phyloP scores from a whole-genome alignment of 2,113 vertebrate genomes.

The Gnathonemus longibarbis region DNA sequence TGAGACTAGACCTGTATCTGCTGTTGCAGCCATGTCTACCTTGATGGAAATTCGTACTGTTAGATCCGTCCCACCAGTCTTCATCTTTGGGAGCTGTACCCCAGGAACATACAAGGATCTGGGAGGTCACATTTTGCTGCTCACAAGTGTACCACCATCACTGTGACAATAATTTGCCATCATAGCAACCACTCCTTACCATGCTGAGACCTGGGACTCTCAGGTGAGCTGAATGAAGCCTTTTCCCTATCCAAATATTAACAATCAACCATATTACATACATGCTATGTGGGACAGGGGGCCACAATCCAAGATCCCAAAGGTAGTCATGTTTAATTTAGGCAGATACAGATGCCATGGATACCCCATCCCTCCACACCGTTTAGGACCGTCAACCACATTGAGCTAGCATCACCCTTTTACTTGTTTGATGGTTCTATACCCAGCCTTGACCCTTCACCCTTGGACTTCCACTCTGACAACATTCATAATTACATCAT shows the following conservation, averaged over 20 bases:
- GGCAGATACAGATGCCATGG: neutral
- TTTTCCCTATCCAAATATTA: neutral
- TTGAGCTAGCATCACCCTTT: neutral
- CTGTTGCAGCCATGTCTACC: neutral
- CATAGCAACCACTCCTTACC: neutral
- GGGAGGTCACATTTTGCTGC: neutral
- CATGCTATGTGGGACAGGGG: neutral
- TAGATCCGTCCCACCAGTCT: neutral
- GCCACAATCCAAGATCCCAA: neutral
- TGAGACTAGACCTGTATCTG: neutral
- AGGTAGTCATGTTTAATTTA: neutral
- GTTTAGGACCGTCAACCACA: neutral
- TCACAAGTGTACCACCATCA: neutral
- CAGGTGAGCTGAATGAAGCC: neutral
- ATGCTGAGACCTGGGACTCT: neutral
- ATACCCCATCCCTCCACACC: neutral
- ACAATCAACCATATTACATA: neutral
- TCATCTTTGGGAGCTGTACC: neutral
- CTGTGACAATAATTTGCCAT: neutral
- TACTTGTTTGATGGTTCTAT: neutral
- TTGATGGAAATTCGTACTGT: neutral
- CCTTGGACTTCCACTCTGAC: neutral
- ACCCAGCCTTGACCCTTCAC: neutral
- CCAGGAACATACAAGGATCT: neutral
- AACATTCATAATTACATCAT: neutral